phyloP scores from a whole-genome alignment of 2,888 invertebrate species.

The Sarcophaga rosellei region DNA sequence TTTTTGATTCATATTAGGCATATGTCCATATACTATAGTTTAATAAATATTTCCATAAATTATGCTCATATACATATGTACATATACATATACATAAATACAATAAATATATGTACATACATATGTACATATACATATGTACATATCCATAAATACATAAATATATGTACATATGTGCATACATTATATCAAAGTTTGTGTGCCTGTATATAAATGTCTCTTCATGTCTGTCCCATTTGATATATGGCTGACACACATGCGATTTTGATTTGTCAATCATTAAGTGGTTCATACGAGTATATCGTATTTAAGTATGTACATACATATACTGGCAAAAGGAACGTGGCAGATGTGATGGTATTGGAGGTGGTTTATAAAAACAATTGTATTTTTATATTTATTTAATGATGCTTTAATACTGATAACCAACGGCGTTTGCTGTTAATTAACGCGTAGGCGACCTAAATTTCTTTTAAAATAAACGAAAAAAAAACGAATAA shows the following conservation, averaged over 20 bases:
- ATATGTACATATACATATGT: slow-evolving; percentile 10
- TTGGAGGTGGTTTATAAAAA: slow-evolving; percentile 35
- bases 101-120: slow-evolving; percentile 25
- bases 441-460: slow-evolving; percentile 68
- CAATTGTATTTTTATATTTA: slow-evolving; percentile 52
- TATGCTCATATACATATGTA: neutral
- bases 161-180: slow-evolving; percentile 70
- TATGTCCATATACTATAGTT: neutral
- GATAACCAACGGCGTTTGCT: slow-evolving; percentile 64
- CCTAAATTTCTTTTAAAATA: slow-evolving; percentile 56
- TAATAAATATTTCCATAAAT: neutral
- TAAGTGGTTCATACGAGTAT: slow-evolving; percentile 34
- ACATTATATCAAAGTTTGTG: neutral
- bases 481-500: neutral
- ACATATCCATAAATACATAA: too few species aligned
- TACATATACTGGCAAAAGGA: neutral
- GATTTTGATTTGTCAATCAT: slow-evolving; percentile 76
- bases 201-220: slow-evolving; percentile 21
- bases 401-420: slow-evolving; percentile 61
- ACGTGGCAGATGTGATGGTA: neutral
- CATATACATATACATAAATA: too few species aligned
- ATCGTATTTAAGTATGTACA: neutral
- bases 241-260: slow-evolving; percentile 76
- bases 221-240: slow-evolving; percentile 43
- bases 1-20: neutral